These are phyloP conservation scores for Sebastes itinus DNA, from an alignment of 2,797 vertebrate species.

Conservation along the genomic window DNA sequence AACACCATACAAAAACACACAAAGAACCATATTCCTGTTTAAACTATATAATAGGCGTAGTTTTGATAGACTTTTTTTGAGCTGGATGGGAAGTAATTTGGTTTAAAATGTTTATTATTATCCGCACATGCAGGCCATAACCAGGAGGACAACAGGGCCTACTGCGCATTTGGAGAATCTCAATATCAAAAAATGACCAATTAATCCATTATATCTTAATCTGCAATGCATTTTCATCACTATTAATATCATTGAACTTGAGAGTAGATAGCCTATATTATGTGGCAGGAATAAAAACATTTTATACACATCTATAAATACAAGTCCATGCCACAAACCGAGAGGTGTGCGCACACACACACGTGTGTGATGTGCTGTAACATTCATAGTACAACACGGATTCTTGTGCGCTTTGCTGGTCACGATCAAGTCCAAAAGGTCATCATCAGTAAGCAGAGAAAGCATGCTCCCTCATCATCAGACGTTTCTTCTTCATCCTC, in stretches of 20 bases:
- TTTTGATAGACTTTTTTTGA: background rate
- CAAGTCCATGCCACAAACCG: conserved; percentile 21
- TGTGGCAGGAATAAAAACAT: conserved; percentile 15
- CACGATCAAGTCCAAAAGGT: conserved; percentile 71
- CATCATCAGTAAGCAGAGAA: conserved; percentile 86
- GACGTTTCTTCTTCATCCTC: conserved; percentile 96
- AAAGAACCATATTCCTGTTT: conserved; percentile 1
- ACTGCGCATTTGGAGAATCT: conserved; percentile 10
- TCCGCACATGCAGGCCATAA: background rate
- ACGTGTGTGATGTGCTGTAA: background rate
- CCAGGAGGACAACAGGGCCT: conserved; percentile 3
- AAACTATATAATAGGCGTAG: background rate
- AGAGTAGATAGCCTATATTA: background rate
- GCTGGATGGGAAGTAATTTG: background rate
- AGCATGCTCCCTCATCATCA: conserved; percentile 90
- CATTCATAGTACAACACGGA: conserved; percentile 13
- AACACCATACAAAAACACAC: conserved; percentile 27
- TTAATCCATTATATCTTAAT: background rate
- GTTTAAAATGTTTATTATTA: background rate
- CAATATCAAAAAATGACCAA: background rate
- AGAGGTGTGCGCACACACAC: background rate
- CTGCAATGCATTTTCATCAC: background rate
- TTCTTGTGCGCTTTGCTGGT: conserved; percentile 56
- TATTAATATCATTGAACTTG: background rate
- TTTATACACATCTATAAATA: conserved; percentile 40